These are phyloP conservation scores for Fregetta grallaria DNA, from an alignment of 2,113 vertebrate species.

Conservation along the genomic window DNA sequence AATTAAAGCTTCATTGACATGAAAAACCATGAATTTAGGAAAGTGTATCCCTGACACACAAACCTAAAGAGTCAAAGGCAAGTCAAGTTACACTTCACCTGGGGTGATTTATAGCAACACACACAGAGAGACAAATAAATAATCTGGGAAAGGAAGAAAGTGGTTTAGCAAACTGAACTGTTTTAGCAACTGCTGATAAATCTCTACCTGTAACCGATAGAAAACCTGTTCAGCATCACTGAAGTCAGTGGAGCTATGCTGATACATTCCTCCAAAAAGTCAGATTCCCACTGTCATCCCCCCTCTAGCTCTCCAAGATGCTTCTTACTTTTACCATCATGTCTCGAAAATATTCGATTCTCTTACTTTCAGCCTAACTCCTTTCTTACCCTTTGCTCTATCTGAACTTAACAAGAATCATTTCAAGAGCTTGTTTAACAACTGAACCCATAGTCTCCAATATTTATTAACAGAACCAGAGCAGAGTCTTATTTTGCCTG, in stretches of 20 bases:
- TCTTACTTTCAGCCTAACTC: not conserved
- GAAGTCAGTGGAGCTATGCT: not conserved
- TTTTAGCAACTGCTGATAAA: not conserved
- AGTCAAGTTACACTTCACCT: not conserved
- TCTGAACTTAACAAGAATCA: not conserved
- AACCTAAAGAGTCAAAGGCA: not conserved
- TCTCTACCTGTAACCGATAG: not conserved
- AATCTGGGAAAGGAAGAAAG: not conserved
- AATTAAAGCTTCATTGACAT: not conserved
- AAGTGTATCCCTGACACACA: not conserved
- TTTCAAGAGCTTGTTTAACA: conserved; percentile 11
- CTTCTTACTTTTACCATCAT: not conserved
- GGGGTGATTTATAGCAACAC: not conserved
- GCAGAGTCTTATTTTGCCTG: conserved; percentile 2
- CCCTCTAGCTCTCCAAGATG: not conserved
- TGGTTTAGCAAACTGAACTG: not conserved
- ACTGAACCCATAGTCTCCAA: not conserved
- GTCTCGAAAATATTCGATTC: not conserved
- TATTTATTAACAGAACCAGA: conserved; percentile 43
- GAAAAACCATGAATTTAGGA: not conserved
- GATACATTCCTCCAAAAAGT: not conserved
- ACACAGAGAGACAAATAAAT: accelerated
- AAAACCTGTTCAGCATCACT: not conserved
- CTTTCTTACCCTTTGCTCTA: not conserved
- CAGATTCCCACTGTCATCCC: not conserved